Base-by-base conservation (phyloP, 2,888 invertebrate species). In the Sialis lutaria region DNA sequence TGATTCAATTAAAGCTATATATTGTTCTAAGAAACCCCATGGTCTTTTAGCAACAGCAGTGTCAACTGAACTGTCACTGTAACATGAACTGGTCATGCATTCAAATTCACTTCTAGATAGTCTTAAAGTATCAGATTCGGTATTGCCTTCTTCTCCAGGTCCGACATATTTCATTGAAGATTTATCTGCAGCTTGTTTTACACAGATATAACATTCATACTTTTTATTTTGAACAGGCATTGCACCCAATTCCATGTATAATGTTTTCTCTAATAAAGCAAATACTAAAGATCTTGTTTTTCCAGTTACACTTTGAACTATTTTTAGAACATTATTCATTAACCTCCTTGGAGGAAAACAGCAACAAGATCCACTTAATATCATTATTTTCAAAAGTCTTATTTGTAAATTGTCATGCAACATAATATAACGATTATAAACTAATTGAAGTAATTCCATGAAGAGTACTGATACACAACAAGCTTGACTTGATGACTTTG, bases 161-260 rank as follows among this genome's bases (percentile, higher is more conserved):
- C 31, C 40, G 9, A n/a, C 42, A 42, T 47, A 47, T 12, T 47
- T 47, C 22, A 47, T 42, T 1, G 47, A 47, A 40, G 32, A 32
- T 10, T 47, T 42, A 22, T 47, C 46, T 10, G 43, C 42, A 6
- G 42, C 32, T 13, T 52, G 50, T 33, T 48, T 50, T 50, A 67
- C 67, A 52, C 72, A 72, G 6, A 67, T 61, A 1, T 65, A 60
- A 51, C 72, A 72, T 1, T 69, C 68, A 35, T 66, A 54, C 42
- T 63, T 64, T 50, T 72, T 74, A 6, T 58, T 58, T 4, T 53
- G 50, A 5, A 49, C 51, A 1, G 57, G 53, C 33, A 58, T 61
- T 5, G 73, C 74, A 1, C 76, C 77, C 12, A 76, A 56, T 53
- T 78, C 76, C 3, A 70, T 70, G 55, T 74, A 78, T 4, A 77